Conservation (phyloP, 2,113 vertebrate species). For the Ctenomys sociabilis region DNA sequence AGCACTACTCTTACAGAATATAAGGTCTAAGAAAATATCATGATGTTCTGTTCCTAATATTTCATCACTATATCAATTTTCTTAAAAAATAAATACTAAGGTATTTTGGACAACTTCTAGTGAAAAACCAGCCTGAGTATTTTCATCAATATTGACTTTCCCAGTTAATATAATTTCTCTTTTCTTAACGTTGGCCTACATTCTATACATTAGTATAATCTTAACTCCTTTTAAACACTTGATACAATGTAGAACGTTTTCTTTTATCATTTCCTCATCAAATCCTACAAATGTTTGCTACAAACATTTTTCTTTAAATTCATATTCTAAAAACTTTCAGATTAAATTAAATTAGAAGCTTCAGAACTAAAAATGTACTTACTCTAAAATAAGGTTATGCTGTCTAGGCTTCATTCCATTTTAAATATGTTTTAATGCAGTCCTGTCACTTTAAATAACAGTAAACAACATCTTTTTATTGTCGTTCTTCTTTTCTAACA, state of each 20-base stretch:
- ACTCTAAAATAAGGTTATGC: not conserved
- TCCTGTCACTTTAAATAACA: slow-evolving; percentile 43
- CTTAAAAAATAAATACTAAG: not conserved
- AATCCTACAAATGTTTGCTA: not conserved
- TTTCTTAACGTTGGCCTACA: slow-evolving; percentile 45
- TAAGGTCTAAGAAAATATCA: not conserved
- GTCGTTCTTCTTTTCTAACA: not conserved
- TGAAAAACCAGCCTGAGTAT: not conserved
- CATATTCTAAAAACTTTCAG: not conserved
- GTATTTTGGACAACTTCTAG: not conserved
- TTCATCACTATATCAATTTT: not conserved
- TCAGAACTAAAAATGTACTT: not conserved
- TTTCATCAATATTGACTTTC: not conserved
- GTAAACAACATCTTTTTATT: not conserved
- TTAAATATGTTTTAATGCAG: slow-evolving; percentile 10
- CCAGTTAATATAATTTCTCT: not conserved
- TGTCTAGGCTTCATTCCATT: not conserved
- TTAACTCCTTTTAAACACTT: not conserved
- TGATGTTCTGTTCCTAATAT: not conserved
- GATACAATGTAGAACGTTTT: not conserved
- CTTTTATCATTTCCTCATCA: not conserved
- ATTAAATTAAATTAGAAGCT: slow-evolving; percentile 9
- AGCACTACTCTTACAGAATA: not conserved
- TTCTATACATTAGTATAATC: not conserved
- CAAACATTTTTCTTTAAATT: slow-evolving; percentile 47